Evolutionary conservation across 2,113 vertebrate genomes (phyloP).

Genomic region (Gadus macrocephalus): DNA sequence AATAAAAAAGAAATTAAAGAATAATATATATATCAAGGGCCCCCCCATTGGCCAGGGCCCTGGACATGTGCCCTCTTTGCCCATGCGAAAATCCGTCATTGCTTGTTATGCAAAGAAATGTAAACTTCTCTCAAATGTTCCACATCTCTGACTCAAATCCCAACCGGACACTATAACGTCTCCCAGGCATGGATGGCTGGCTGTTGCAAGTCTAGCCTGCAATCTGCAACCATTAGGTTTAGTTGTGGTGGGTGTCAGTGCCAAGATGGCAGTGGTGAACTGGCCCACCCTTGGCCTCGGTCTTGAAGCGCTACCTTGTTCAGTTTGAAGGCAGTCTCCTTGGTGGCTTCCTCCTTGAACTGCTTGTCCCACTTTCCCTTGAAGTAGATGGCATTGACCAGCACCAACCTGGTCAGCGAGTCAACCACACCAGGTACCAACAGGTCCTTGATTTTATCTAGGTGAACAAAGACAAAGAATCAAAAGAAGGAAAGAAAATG

Average conservation of each 20-base stretch:
- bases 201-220: background rate
- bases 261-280: background rate
- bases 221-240: no score
- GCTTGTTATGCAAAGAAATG: no score
- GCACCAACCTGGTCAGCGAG: slow-evolving; percentile 71
- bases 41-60: no score
- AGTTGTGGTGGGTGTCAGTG: no score
- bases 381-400: slow-evolving; percentile 95
- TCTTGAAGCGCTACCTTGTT: slow-evolving; percentile 52
- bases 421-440: slow-evolving; percentile 68
- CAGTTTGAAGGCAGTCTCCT: slow-evolving; percentile 65
- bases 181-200: background rate
- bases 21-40: no score
- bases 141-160: background rate
- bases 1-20: no score
- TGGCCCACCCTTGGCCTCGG: no score
- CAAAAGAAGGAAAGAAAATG: background rate
- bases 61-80: no score
- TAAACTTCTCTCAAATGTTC: no score
- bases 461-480: background rate
- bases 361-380: slow-evolving; percentile 83
- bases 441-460: slow-evolving; percentile 86
- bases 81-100: no score
- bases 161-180: no score
- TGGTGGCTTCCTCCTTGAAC: slow-evolving; percentile 69